Evolutionary conservation across 2,797 vertebrate species (phyloP).

Genomic region (Lerista edwardsae): DNA sequence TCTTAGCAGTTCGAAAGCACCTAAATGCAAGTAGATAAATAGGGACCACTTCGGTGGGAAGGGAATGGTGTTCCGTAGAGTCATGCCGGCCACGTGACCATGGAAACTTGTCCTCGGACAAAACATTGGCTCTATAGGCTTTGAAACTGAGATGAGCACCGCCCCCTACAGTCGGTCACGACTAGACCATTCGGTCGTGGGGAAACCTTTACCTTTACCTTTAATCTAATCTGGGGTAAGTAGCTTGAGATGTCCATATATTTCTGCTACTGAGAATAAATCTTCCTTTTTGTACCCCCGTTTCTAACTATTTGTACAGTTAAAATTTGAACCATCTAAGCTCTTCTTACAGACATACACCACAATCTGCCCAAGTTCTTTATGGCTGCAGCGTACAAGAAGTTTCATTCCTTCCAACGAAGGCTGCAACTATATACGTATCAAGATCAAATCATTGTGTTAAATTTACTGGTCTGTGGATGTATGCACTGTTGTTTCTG

Average conservation of each 20-base stretch:
- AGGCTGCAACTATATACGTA: background rate
- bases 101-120: no score
- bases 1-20: no score
- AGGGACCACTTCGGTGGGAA: no score
- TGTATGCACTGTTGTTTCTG: background rate
- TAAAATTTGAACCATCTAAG: background rate
- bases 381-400: background rate
- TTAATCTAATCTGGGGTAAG: background rate
- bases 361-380: background rate
- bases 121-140: no score
- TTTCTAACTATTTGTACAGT: background rate
- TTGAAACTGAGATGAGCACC: no score
- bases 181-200: no score
- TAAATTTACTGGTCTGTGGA: background rate
- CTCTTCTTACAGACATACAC: background rate
- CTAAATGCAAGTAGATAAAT: no score
- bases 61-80: no score
- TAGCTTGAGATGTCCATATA: background rate
- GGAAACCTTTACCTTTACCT: no score
- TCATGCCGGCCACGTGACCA: no score
- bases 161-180: no score
- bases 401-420: background rate
- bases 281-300: no score
- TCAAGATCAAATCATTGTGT: background rate
- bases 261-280: background rate